Evolutionary conservation across 2,888 invertebrate genomes (phyloP), one percentile per base, ranked within the genome.

Genomic region (Julus scandinavius): DNA sequence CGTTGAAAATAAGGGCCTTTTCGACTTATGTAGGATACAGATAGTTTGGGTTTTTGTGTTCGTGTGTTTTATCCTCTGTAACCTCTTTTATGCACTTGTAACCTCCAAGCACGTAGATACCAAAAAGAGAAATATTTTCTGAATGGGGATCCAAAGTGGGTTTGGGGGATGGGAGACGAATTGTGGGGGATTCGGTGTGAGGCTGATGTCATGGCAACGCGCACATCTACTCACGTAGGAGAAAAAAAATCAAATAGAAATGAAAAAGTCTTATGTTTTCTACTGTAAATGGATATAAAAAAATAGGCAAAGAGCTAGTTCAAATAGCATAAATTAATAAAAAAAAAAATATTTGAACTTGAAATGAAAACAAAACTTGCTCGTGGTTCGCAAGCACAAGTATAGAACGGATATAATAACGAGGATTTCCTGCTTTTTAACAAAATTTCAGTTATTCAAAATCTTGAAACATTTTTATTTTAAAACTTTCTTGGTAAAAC

Each of bases 21-120:
- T 72, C 72, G 72, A 72, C 72, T 72, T 72, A 72, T 29, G 72
- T 72, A 29, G 72, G 72, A 72, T 72, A 72, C 72, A 29, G 72
- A 72, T 72, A 72, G 72, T 72, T 72, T 72, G 72, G n/a, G 72
- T 72, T 72, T 72, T 72, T 72, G 72, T 72, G 72, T 72, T 72
- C 72, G 72, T n/a, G 20, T 72, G 72, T 72, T 72, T 72, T 72
- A 72, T 72, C 72, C 72, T 72, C 29, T 72, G 72, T 72, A 72
- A 72, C 72, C 72, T 72, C 72, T 72, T 72, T 72, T 72, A 72
- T 72, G 72, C 72, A 72, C 72, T 72, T 72, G 72, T 72, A 72
- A 72, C 72, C 72, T 72, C 72, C 72, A 11, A 72, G 72, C 72
- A 72, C 72, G 72, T 72, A 72, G 72, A 72, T 72, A 72, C 72